Percentiles rank a stretch among this genome's conserved stretches.
These are phyloP conservation scores for Temnothorax rugatulus DNA, from an alignment of 2,888 invertebrate genomes.

Conservation along the genomic window DNA sequence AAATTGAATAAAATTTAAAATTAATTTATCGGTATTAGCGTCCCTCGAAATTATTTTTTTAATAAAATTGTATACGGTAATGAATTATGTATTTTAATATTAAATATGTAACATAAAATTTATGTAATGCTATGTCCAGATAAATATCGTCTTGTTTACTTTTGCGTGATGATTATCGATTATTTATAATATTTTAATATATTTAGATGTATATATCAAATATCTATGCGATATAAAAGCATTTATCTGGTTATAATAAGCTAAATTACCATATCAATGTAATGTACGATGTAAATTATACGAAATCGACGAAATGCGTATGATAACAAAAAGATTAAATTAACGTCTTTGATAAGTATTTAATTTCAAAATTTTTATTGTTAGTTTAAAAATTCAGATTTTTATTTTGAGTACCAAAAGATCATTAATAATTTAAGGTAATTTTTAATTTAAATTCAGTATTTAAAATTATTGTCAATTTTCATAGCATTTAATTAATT, in stretches of 20 bases:
- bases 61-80: too few relatives aligned
- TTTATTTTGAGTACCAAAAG: not conserved
- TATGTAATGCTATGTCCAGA: slow-evolving; percentile 1
- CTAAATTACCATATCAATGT: not conserved
- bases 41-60: too few relatives aligned
- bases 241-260: not conserved
- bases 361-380: not conserved
- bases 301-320: not conserved
- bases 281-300: not conserved
- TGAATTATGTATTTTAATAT: too few relatives aligned
- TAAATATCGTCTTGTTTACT: not conserved
- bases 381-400: not conserved
- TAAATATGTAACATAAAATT: not conserved
- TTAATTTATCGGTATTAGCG: too few relatives aligned
- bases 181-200: not conserved
- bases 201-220: not conserved
- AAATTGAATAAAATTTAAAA: too few relatives aligned
- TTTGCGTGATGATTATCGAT: not conserved
- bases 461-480: not conserved
- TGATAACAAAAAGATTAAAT: not conserved
- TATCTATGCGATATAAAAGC: not conserved
- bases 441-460: not conserved
- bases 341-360: not conserved
- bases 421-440: not conserved
- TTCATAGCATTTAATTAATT: not conserved